Evolutionary conservation across 2,888 invertebrate species (phyloP).

Genomic region (Drosophila birchii): DNA sequence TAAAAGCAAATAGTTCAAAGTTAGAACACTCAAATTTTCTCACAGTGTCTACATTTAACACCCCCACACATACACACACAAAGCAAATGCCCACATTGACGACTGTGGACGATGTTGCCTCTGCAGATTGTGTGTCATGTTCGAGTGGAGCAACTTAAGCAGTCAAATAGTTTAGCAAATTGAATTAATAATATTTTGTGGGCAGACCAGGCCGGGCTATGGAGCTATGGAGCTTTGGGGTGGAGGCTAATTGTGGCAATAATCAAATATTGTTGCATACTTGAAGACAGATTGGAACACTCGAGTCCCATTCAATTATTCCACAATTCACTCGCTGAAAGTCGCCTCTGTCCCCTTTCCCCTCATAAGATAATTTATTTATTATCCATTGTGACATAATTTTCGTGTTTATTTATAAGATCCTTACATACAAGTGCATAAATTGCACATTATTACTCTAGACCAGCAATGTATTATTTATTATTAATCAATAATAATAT

Average conservation of each 20-base stretch:
- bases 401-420: slow-evolving; percentile 17
- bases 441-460: slow-evolving; percentile 6
- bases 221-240: not conserved
- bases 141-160: slow-evolving; percentile 48
- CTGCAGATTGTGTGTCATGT: slow-evolving; percentile 44
- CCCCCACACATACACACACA: not conserved
- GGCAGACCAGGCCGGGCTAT: not conserved
- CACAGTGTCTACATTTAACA: slow-evolving; percentile 13
- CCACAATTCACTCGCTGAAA: not conserved
- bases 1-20: not conserved
- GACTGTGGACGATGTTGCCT: slow-evolving; percentile 17
- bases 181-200: slow-evolving; percentile 71
- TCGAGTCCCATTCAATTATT: slow-evolving; percentile 32
- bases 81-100: not conserved
- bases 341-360: no score
- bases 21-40: not conserved
- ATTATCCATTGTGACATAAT: not conserved
- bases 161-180: slow-evolving; percentile 67
- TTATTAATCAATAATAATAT: not conserved
- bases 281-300: slow-evolving; percentile 23
- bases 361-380: slow-evolving; percentile 9
- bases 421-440: slow-evolving; percentile 6
- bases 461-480: not conserved
- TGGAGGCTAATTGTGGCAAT: slow-evolving; percentile 38
- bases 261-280: slow-evolving; percentile 45